These are phyloP conservation scores for Larimichthys crocea DNA, from an alignment of 2,113 vertebrate species.

Conservation along the genomic window DNA sequence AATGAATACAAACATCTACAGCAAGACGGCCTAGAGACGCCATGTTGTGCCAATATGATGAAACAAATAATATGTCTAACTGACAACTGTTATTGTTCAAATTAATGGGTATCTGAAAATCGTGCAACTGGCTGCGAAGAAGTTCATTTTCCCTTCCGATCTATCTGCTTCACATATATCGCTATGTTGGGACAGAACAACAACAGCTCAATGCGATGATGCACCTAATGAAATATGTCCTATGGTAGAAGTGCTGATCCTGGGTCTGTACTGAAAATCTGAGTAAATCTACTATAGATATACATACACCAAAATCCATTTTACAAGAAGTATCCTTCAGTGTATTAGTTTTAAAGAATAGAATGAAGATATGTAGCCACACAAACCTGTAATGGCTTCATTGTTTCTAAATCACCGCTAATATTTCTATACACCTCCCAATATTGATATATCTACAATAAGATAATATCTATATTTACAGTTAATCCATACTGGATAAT, in stretches of 20 bases:
- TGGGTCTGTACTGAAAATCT: conserved; percentile 12
- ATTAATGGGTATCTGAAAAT: not conserved
- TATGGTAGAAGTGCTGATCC: conserved; percentile 1
- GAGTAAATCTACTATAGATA: not conserved
- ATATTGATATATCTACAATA: not conserved
- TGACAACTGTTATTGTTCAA: not conserved
- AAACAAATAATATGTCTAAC: not conserved
- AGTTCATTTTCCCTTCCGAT: not conserved
- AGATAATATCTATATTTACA: not conserved
- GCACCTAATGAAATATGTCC: conserved; percentile 50
- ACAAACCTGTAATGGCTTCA: not conserved
- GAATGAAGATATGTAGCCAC: too few species aligned
- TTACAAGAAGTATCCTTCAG: too few species aligned
- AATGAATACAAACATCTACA: conserved; percentile 10
- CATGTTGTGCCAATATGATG: not conserved
- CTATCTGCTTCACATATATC: not conserved
- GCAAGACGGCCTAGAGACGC: not conserved
- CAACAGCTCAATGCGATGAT: conserved; percentile 1
- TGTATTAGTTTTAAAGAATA: too few species aligned
- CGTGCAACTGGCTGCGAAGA: not conserved
- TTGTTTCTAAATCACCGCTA: not conserved
- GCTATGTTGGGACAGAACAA: not conserved
- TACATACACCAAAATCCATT: not conserved
- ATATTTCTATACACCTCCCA: not conserved
- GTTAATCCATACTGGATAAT: not conserved